These are phyloP conservation scores for Lethrus apterus DNA, from an alignment of 1,140 invertebrate genomes.

Conservation along the genomic window DNA sequence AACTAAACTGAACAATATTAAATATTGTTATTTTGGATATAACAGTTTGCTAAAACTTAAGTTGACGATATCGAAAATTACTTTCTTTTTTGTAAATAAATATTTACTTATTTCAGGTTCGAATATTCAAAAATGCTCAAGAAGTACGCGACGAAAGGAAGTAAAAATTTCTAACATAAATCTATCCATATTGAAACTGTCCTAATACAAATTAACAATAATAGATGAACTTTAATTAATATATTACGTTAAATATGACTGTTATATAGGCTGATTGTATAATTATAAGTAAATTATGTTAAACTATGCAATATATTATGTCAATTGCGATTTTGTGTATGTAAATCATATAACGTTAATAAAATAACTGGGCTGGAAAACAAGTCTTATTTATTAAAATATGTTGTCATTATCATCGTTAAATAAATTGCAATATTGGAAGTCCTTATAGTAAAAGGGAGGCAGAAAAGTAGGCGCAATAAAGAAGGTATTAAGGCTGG, in stretches of 20 bases:
- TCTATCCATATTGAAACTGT: constrained; percentile 6
- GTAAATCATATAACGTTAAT: constrained; percentile 8
- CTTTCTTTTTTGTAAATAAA: background rate
- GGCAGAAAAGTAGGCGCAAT: no score
- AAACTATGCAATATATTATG: constrained; percentile 7
- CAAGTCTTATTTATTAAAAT: background rate
- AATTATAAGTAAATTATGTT: background rate
- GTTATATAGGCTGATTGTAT: constrained; percentile 1
- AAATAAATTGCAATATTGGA: no score
- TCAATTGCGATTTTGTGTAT: constrained; percentile 8
- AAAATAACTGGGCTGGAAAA: constrained; percentile 9
- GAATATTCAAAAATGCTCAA: constrained; percentile 17
- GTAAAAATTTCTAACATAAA: background rate
- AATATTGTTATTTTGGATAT: background rate
- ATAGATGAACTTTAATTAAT: background rate
- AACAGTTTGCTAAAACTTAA: no score
- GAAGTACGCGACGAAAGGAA: constrained; percentile 4
- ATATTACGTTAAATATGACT: background rate
- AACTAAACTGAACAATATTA: constrained; percentile 4
- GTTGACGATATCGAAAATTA: background rate
- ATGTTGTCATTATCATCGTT: no score
- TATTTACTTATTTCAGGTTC: constrained; percentile 13
- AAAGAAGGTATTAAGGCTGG: no score
- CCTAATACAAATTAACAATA: constrained; percentile 4
- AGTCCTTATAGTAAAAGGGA: no score